Base-by-base conservation (phyloP, 2,113 vertebrate genomes). In the Microtus pennsylvanicus region DNA sequence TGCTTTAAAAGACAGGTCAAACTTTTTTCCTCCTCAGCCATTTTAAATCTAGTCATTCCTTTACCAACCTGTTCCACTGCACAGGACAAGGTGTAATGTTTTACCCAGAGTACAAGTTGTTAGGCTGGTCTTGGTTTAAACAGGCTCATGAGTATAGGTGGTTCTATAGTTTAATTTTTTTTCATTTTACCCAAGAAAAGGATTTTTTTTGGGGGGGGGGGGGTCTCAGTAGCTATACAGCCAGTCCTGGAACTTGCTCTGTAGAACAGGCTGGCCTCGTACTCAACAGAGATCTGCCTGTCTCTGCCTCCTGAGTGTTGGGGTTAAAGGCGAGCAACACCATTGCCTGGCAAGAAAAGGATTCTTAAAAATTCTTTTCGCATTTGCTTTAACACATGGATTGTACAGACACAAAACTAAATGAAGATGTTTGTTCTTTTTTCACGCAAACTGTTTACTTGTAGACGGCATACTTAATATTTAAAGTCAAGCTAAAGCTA, bases 381-480 rank as follows among this genome's bases (percentile, higher is more conserved):
- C 1, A 45, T 78, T 78, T 67, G 58, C 21, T 89, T 92, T 83
- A 30, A 89, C 58, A 72, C 13, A 45, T 8, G 14, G 74, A 26
- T 52, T 76, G 42, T 70, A 81, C 1, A 67, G 35, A 90, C 21
- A 90, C 33, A 85, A 85, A 86, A 83, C 89, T 87, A 92, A 93
- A n/a, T 80, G 70, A 45, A 96, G 94, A 93, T 94, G 47, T n/a
- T 76, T 88, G 22, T 42, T 91, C 72, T 33, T 83, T 85, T 96
- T 97, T 94, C 35, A 97, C 50, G 38, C 5, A 74, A 87, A 87
- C n/a, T 78, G 70, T 80, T 92, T 92, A 94, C 91, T 97, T 94
- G 70, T 74, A 55, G 72, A 94, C 74, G 13, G 78, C 65, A 95
- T 47, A 88, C 30, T 93, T 38, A 95, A 70, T 87, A 93, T 26